A percentile compares a stretch with the other conserved stretches of the same genome.
Conservation (phyloP, 37 sponge, comb jelly and placozoan species). For the Diacarnus erythraeanus region DNA sequence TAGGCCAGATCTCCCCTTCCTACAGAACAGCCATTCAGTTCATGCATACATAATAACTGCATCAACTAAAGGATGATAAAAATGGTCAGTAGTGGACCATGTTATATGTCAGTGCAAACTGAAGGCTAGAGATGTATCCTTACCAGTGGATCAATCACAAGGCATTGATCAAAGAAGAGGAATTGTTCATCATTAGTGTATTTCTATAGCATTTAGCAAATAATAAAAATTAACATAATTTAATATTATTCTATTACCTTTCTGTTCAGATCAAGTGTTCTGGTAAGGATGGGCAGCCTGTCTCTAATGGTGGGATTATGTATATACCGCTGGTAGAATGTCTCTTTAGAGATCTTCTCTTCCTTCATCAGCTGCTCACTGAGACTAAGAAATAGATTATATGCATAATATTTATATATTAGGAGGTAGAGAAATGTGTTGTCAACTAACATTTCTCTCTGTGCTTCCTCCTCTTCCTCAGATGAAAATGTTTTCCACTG, state of each 20-base stretch:
- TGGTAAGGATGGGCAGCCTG: conserved; percentile 81
- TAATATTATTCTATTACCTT: conserved; percentile 39
- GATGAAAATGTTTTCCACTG: conserved; percentile 90
- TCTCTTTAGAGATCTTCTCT: conserved; percentile 80
- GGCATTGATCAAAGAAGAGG: conserved; percentile 75
- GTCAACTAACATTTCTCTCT: conserved; percentile 74
- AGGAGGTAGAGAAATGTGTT: no score
- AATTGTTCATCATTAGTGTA: conserved; percentile 78
- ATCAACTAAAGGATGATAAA: background rate
- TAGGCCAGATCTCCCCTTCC: conserved; percentile 98
- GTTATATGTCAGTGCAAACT: background rate
- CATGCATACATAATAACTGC: no score
- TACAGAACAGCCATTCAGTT: no score
- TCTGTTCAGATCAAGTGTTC: conserved; percentile 74
- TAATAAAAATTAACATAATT: background rate
- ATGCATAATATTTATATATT: no score
- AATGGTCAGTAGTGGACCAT: background rate
- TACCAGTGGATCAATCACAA: conserved; percentile 87
- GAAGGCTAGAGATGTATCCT: no score
- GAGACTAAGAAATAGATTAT: conserved; percentile 27
- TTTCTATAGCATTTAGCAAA: conserved; percentile 12
- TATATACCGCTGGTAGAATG: conserved; percentile 80
- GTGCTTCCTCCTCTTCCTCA: conserved; percentile 71
- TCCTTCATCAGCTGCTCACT: conserved; percentile 60
- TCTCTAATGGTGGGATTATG: conserved; percentile 86